A percentile compares a stretch with the other conserved stretches of the same genome.
Conservation (phyloP, 2,888 invertebrate species). For the Hoplodrina blanda region DNA sequence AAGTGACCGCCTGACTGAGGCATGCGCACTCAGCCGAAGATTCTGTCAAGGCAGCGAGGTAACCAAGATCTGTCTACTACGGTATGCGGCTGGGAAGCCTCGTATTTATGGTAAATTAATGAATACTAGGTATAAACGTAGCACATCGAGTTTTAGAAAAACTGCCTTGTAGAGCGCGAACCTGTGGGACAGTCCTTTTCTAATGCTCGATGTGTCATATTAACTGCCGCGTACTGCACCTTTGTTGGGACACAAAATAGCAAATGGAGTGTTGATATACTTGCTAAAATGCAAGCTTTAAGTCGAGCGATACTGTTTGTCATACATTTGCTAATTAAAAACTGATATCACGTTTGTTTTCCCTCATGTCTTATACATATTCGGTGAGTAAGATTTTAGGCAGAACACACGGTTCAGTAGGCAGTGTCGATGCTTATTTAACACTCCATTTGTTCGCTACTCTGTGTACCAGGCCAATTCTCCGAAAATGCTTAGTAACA, state of each 20-base stretch:
- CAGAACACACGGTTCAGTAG: background rate
- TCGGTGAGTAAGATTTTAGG: background rate
- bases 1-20: constrained; percentile 87
- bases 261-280: constrained; percentile 24
- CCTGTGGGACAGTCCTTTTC: background rate
- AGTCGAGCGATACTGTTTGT: background rate
- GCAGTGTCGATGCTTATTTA: background rate
- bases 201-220: background rate
- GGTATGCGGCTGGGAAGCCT: background rate
- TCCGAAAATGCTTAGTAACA: constrained; percentile 6
- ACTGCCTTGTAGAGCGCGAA: background rate
- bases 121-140: background rate
- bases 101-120: too few species aligned
- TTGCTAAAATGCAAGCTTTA: constrained; percentile 3
- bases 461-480: constrained; percentile 4
- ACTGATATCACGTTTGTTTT: constrained; percentile 8
- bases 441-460: constrained; percentile 19
- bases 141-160: background rate
- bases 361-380: background rate
- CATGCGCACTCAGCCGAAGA: constrained; percentile 52
- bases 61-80: constrained; percentile 24
- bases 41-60: constrained; percentile 34
- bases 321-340: background rate
- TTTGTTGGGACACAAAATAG: constrained; percentile 13
- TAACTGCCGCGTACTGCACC: background rate